These are phyloP conservation scores for Ridgeia piscesae DNA, from an alignment of 1,140 invertebrate genomes.

Conservation along the genomic window DNA sequence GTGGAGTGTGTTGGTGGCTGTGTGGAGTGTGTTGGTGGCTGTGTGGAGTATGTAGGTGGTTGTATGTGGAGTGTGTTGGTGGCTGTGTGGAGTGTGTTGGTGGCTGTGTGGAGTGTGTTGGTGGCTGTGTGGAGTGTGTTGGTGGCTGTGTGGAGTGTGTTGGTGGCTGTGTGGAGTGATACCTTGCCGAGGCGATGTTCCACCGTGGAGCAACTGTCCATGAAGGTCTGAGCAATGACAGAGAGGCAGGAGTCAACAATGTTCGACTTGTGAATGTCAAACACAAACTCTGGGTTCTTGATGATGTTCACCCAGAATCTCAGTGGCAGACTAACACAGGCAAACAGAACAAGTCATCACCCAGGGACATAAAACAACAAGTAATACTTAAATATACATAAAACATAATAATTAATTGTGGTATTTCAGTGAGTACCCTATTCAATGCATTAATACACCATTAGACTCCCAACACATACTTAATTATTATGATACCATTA, in stretches of 20 bases:
- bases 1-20: too few species aligned
- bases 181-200: slow-evolving; percentile 98
- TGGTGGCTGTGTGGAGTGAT: not conserved
- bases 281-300: slow-evolving; percentile 99
- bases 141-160: too few species aligned
- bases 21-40: too few species aligned
- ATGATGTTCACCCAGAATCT: slow-evolving; percentile 99
- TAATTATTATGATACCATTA: not conserved
- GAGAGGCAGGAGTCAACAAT: slow-evolving; percentile 98
- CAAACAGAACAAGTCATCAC: not conserved
- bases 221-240: slow-evolving; percentile 98
- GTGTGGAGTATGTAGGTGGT: too few species aligned
- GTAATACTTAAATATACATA: too few species aligned
- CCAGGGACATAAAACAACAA: not conserved
- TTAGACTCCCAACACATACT: too few species aligned
- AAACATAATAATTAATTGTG: not conserved
- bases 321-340: slow-evolving; percentile 65
- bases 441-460: too few species aligned
- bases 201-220: slow-evolving; percentile 99
- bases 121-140: too few species aligned
- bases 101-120: too few species aligned
- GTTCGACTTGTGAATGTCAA: slow-evolving; percentile 98
- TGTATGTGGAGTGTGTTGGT: too few species aligned
- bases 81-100: too few species aligned
- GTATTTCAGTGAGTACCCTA: too few species aligned